Evolutionary conservation across 2,113 vertebrate species (phyloP).

Genomic region (Sturnira hondurensis): DNA sequence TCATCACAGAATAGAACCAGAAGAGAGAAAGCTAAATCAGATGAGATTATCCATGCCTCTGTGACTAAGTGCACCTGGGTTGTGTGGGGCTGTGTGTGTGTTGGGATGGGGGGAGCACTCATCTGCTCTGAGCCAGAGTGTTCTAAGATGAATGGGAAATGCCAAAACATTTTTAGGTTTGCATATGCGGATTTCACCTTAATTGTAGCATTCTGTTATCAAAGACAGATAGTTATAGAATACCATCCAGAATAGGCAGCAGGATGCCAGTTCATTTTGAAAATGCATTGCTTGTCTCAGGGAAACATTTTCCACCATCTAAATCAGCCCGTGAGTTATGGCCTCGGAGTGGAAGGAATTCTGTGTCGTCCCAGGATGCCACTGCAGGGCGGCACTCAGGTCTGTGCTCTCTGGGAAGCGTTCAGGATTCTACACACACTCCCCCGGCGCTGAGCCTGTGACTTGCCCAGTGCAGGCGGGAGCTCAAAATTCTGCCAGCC

Average conservation of each 20-base stretch:
- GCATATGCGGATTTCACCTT: constrained; percentile 51
- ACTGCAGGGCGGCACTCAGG: background rate
- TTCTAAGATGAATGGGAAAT: constrained; percentile 42
- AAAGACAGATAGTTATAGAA: constrained; percentile 48
- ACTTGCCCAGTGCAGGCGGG: fast-evolving
- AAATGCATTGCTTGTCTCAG: constrained; percentile 24
- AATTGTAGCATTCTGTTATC: constrained; percentile 55
- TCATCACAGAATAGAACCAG: background rate
- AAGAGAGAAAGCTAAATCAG: background rate
- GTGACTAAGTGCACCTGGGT: background rate
- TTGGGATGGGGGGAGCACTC: background rate
- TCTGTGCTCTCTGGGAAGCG: background rate
- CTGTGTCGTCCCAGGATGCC: background rate
- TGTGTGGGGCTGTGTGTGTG: background rate
- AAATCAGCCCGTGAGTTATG: constrained; percentile 55
- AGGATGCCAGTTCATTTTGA: constrained; percentile 61
- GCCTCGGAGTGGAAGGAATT: background rate
- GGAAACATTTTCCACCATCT: constrained; percentile 28
- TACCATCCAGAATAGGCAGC: background rate
- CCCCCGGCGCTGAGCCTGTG: background rate
- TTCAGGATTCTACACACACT: fast-evolving
- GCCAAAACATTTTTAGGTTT: constrained; percentile 47
- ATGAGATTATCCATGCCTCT: background rate
- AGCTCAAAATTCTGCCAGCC: background rate
- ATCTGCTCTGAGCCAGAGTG: constrained; percentile 25